Percentiles rank a stretch among this genome's conserved stretches.
These are phyloP conservation scores for Trichogramma dendrolimi DNA, from an alignment of 2,888 invertebrate species.

Conservation along the genomic window DNA sequence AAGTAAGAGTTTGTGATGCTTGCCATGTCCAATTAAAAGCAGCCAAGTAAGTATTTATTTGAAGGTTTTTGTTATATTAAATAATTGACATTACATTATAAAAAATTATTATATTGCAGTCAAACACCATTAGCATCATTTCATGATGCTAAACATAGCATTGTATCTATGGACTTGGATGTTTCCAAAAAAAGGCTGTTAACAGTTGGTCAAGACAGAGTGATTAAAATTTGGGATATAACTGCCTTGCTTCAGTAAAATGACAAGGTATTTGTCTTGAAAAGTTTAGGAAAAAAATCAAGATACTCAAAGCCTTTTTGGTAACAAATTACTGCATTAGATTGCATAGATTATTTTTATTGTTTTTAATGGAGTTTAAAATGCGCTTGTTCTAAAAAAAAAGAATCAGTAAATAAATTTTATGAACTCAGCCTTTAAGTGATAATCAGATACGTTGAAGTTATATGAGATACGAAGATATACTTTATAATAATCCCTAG, in stretches of 20 bases:
- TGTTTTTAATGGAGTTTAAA: no score
- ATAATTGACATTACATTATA: not conserved
- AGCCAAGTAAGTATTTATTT: conserved; percentile 69
- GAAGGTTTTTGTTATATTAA: not conserved
- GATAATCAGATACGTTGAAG: no score
- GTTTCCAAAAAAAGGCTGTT: conserved; percentile 81
- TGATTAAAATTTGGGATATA: conserved; percentile 91
- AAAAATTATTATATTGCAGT: conserved; percentile 53
- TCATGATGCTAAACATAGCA: conserved; percentile 91
- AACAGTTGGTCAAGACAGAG: conserved; percentile 90
- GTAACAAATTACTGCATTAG: conserved; percentile 19
- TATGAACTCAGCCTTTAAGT: no score
- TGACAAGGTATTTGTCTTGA: conserved; percentile 11
- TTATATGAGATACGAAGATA: conserved; percentile 11
- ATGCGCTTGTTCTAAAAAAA: no score
- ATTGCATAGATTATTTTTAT: no score
- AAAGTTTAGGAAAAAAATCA: conserved; percentile 4
- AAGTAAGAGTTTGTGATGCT: conserved; percentile 90
- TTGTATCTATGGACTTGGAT: conserved; percentile 84
- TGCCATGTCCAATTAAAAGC: conserved; percentile 81
- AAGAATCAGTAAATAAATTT: no score
- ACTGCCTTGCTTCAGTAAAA: conserved; percentile 59
- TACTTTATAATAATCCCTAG: conserved; percentile 35
- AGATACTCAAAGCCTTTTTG: conserved; percentile 24
- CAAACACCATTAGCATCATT: conserved; percentile 89